A percentile compares a stretch with the other conserved stretches of the same genome.
Conservation (phyloP, 2,888 invertebrate genomes). For the Amblyjoppa fuscipennis region DNA sequence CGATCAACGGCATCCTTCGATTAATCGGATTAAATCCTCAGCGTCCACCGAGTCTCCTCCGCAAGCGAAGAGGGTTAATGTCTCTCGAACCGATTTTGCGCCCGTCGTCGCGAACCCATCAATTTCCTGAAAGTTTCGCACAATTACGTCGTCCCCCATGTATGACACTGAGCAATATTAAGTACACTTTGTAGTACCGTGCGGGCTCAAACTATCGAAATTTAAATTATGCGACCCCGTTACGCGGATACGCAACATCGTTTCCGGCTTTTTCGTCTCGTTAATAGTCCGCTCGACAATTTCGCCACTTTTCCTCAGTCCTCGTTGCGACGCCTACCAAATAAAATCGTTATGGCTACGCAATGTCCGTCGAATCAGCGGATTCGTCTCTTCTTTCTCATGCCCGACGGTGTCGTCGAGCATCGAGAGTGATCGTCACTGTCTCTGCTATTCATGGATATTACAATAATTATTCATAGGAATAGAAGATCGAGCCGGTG, state of each 20-base stretch:
- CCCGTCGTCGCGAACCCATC: not conserved
- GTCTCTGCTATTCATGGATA: slow-evolving; percentile 49
- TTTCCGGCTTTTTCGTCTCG: not conserved
- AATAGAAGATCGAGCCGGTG: slow-evolving; percentile 33
- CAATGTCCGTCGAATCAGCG: not conserved
- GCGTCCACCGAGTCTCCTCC: not conserved
- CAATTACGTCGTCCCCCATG: not conserved
- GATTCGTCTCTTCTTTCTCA: slow-evolving; percentile 4
- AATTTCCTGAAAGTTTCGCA: not conserved
- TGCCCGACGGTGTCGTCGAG: slow-evolving; percentile 3
- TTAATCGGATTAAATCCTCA: not conserved
- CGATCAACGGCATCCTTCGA: not conserved
- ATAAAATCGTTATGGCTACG: not conserved
- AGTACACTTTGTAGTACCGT: not conserved
- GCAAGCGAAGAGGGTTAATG: not conserved
- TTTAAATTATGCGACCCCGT: not conserved
- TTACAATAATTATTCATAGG: slow-evolving; percentile 61
- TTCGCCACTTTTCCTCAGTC: not conserved
- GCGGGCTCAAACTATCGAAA: not conserved
- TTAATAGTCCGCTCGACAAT: not conserved
- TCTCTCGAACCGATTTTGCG: not conserved
- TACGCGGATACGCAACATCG: not conserved
- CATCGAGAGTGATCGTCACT: slow-evolving; percentile 41
- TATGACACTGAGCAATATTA: not conserved
- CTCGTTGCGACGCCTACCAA: not conserved